Conservation (phyloP, 1,140 invertebrate genomes). For the Rhyzopertha dominica region DNA sequence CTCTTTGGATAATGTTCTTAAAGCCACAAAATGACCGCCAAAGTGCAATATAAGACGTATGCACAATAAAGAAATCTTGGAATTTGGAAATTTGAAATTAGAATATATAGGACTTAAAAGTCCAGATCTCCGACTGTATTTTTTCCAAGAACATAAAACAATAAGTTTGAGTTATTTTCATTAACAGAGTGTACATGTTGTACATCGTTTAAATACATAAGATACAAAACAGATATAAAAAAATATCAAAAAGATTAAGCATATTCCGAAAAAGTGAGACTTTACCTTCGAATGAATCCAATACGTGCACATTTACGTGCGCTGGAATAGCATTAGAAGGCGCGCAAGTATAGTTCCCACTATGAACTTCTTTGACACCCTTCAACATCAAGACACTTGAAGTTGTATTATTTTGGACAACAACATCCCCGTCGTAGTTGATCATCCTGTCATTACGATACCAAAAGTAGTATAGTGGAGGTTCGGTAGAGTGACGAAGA, state of each 20-base stretch:
- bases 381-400: conserved; percentile 52
- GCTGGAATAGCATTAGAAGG: conserved; percentile 62
- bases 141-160: conserved; percentile 2
- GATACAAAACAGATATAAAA: background rate
- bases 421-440: conserved; percentile 58
- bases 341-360: conserved; percentile 63
- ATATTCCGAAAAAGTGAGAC: background rate
- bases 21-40: no score
- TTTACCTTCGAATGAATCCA: conserved; percentile 45
- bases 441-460: conserved; percentile 69
- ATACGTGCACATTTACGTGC: conserved; percentile 63
- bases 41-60: no score
- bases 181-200: background rate
- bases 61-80: no score
- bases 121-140: background rate
- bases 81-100: conserved; percentile 1
- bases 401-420: conserved; percentile 45
- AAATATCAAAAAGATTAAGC: background rate
- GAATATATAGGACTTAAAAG: background rate
- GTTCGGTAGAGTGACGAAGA: conserved; percentile 63
- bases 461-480: conserved; percentile 74
- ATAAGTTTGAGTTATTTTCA: background rate
- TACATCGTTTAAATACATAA: background rate
- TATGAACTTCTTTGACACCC: conserved; percentile 52
- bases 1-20: no score